Percentiles rank a stretch among this genome's conserved stretches.
Conservation (phyloP, 2,113 vertebrate genomes). For the Anarrhichthys ocellatus region DNA sequence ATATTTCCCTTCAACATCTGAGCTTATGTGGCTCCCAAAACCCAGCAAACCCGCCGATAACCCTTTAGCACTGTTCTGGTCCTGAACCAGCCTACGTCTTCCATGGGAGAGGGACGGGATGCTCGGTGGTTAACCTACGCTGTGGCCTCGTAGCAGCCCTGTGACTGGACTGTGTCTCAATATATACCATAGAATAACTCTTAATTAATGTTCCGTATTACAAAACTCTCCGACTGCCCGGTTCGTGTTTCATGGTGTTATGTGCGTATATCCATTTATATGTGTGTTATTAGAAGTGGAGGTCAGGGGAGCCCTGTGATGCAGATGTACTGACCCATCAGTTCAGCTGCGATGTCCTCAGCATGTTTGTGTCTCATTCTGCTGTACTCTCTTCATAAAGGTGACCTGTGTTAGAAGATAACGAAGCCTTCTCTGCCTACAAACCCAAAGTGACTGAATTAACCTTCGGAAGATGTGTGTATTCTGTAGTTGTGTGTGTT, state of each 20-base stretch:
- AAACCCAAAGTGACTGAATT: slow-evolving; percentile 42
- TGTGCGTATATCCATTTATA: slow-evolving; percentile 42
- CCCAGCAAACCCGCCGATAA: slow-evolving; percentile 11
- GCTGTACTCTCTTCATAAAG: slow-evolving; percentile 17
- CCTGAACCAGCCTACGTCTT: slow-evolving; percentile 52
- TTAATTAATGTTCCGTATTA: slow-evolving; percentile 2
- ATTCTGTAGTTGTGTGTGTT: slow-evolving; percentile 28
- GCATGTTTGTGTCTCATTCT: slow-evolving; percentile 64
- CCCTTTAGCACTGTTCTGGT: slow-evolving; percentile 24
- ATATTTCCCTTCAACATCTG: slow-evolving; percentile 21
- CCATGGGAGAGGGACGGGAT: neutral
- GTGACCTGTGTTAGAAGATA: slow-evolving; percentile 37
- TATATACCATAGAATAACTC: neutral
- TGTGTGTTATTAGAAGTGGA: slow-evolving; percentile 2
- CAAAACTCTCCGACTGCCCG: neutral
- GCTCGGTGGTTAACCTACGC: neutral
- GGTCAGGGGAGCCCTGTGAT: neutral
- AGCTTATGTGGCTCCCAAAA: neutral
- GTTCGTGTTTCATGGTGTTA: slow-evolving; percentile 41
- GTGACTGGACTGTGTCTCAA: slow-evolving; percentile 17
- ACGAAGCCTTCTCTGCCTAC: slow-evolving; percentile 42
- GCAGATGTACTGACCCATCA: neutral
- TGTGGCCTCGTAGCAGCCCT: slow-evolving; percentile 30
- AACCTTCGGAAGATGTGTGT: slow-evolving; percentile 28
- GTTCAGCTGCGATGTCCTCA: slow-evolving; percentile 12